phyloP scores from a whole-genome alignment of 2,888 invertebrate genomes.

The Helicoverpa assulta region DNA sequence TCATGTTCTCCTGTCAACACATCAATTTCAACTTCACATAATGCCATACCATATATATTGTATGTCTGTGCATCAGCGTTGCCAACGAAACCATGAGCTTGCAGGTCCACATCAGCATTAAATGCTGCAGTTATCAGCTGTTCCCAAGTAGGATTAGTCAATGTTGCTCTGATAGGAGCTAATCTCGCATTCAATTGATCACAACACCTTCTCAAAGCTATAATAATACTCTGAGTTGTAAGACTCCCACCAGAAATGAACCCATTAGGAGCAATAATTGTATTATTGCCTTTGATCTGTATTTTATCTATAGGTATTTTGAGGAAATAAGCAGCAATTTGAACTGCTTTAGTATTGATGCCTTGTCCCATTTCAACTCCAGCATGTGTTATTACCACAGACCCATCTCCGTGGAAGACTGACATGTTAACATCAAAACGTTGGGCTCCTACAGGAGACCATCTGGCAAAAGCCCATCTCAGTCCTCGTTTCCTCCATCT shows the following conservation, averaged over 20 bases:
- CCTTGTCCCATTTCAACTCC: conserved; percentile 94
- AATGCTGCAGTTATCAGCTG: conserved; percentile 83
- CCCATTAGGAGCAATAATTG: conserved; percentile 91
- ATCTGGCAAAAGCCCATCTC: conserved; percentile 91
- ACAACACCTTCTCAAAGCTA: conserved; percentile 87
- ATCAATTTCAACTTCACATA: conserved; percentile 92
- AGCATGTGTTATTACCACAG: conserved; percentile 91
- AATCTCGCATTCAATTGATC: conserved; percentile 80
- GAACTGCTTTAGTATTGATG: conserved; percentile 92
- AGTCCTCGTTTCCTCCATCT: conserved; percentile 93
- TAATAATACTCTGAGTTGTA: conserved; percentile 91
- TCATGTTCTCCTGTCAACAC: conserved; percentile 92
- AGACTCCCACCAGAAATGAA: conserved; percentile 92
- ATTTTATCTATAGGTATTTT: conserved; percentile 91
- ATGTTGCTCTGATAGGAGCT: conserved; percentile 75
- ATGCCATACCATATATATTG: conserved; percentile 87
- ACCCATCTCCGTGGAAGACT: conserved; percentile 83
- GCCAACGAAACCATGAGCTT: conserved; percentile 66
- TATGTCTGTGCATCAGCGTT: conserved; percentile 60
- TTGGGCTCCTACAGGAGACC: conserved; percentile 76
- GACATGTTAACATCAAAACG: conserved; percentile 33
- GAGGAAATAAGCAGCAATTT: conserved; percentile 91
- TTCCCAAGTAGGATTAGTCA: conserved; percentile 83
- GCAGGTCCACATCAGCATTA: conserved; percentile 57
- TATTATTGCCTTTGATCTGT: conserved; percentile 91